phyloP scores from a whole-genome alignment of 2,797 vertebrate species.

The Neomorphus geoffroyi region DNA sequence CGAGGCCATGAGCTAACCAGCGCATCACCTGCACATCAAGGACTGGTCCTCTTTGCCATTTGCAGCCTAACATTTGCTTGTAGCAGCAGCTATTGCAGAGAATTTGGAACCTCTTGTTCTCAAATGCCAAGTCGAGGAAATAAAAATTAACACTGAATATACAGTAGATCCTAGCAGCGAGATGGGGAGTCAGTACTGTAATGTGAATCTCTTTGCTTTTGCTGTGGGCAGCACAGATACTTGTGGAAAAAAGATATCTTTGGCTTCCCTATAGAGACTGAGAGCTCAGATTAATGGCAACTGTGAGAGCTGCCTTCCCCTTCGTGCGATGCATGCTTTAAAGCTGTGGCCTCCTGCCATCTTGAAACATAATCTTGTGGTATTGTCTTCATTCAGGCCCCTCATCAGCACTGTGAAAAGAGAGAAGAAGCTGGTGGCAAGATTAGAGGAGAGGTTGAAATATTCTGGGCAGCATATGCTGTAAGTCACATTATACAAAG shows the following conservation, averaged over 20 bases:
- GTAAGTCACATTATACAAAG: constrained; percentile 46
- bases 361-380: constrained; percentile 52
- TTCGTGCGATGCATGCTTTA: constrained; percentile 34
- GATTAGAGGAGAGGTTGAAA: constrained; percentile 64
- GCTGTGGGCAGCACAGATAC: background rate
- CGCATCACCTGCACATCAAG: fast-evolving
- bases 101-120: background rate
- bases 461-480: constrained; percentile 61
- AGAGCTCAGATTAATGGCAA: constrained; percentile 57
- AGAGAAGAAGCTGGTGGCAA: constrained; percentile 63
- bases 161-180: background rate
- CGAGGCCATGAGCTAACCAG: background rate
- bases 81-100: background rate
- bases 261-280: constrained; percentile 48
- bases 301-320: constrained; percentile 37
- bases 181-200: background rate
- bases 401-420: constrained; percentile 54
- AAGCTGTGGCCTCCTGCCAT: constrained; percentile 61
- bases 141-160: constrained; percentile 32
- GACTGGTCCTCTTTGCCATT: background rate
- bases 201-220: background rate
- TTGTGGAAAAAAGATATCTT: constrained; percentile 54
- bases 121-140: constrained; percentile 35
- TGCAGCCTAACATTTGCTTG: background rate
- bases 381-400: constrained; percentile 58